Evolutionary conservation across 2,888 invertebrate species (phyloP).

Genomic region (Diaphora mendica): DNA sequence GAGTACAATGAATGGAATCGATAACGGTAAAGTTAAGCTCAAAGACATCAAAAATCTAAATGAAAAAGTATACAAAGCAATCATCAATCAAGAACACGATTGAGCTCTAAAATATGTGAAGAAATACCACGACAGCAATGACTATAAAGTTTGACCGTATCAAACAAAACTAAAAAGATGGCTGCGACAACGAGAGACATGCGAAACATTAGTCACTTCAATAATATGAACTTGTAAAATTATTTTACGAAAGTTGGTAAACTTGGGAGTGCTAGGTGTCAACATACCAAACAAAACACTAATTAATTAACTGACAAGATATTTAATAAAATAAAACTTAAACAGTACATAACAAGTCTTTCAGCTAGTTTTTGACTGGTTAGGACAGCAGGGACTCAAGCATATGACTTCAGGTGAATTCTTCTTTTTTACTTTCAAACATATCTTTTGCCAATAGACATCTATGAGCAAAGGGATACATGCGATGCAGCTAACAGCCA

Average conservation of each 20-base stretch:
- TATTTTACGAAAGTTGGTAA: background rate
- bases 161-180: background rate
- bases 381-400: slow-evolving; percentile 19
- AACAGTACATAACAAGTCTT: slow-evolving; percentile 42
- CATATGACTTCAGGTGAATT: slow-evolving; percentile 3
- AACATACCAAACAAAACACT: slow-evolving; percentile 11
- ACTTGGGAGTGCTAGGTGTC: background rate
- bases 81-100: background rate
- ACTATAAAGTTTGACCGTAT: background rate
- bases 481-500: slow-evolving; percentile 63
- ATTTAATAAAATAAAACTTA: slow-evolving; percentile 40
- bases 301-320: slow-evolving; percentile 22
- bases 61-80: background rate
- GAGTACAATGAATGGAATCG: background rate
- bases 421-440: slow-evolving; percentile 5
- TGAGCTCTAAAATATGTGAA: background rate
- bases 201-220: background rate
- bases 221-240: background rate
- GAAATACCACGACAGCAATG: background rate
- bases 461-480: slow-evolving; percentile 68
- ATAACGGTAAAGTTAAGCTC: background rate
- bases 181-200: no score
- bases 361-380: slow-evolving; percentile 4
- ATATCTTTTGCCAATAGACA: slow-evolving; percentile 51
- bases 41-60: background rate